Percentiles rank a stretch among this genome's conserved stretches.
Evolutionary conservation across 53 echinoderm and acorn worm species (phyloP).

Genomic region (Arbacia lixula): DNA sequence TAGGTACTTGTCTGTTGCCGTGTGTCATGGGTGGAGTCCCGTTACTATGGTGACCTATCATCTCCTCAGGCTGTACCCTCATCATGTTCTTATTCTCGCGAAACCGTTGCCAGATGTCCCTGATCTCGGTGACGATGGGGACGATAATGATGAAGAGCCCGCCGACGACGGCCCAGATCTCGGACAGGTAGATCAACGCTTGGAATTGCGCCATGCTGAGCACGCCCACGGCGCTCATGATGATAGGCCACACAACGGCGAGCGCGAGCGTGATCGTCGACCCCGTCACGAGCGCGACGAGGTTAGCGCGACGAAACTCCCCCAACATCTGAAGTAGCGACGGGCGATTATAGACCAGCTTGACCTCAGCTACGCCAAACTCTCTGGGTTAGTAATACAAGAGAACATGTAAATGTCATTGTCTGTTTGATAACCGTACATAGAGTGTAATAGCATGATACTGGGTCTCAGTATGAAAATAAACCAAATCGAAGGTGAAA

Average conservation of each 20-base stretch:
- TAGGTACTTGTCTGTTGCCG: too few species aligned
- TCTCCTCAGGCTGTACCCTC: constrained; percentile 23
- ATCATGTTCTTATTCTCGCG: not conserved
- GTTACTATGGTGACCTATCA: too few species aligned
- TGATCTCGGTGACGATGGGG: constrained; percentile 79
- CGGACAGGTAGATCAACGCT: constrained; percentile 78
- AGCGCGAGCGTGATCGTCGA: constrained; percentile 58
- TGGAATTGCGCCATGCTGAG: constrained; percentile 64
- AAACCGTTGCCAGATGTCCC: constrained; percentile 70
- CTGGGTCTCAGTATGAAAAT: too few species aligned
- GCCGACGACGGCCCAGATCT: constrained; percentile 82
- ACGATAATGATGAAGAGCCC: constrained; percentile 87
- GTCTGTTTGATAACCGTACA: too few species aligned
- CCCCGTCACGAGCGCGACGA: constrained; percentile 64
- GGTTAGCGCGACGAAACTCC: constrained; percentile 72
- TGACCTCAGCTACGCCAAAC: constrained; percentile 84
- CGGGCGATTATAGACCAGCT: constrained; percentile 88
- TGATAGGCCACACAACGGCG: constrained; percentile 76
- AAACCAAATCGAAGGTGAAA: too few species aligned
- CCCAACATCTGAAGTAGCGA: constrained; percentile 79
- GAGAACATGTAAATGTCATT: too few species aligned
- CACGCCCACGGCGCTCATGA: constrained; percentile 69
- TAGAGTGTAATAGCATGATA: too few species aligned
- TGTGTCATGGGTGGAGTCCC: too few species aligned
- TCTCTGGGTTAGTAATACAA: constrained; percentile 62